phyloP scores from a whole-genome alignment of 2,888 invertebrate genomes.

The Monoplex corrugatus region DNA sequence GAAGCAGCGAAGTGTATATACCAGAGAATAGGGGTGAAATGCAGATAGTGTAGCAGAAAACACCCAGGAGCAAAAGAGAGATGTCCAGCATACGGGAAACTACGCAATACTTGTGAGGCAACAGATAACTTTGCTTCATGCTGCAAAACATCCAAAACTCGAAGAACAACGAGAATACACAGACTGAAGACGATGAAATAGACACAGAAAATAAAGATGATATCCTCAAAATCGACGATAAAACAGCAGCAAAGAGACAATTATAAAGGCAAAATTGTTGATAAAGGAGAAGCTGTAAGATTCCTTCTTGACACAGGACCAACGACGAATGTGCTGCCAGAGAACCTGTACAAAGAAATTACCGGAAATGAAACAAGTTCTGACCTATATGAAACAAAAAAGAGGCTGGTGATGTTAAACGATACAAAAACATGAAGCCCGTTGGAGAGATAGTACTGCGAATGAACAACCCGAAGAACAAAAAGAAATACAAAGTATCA shows the following conservation, averaged over 20 bases:
- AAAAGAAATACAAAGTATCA: conserved; percentile 19
- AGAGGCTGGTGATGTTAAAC: conserved; percentile 10
- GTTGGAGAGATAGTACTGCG: background rate
- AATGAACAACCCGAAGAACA: conserved; percentile 9
- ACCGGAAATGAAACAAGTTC: background rate
- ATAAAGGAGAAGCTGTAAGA: background rate
- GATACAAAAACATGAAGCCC: background rate
- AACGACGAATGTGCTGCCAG: background rate
- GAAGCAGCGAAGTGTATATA: too few species aligned
- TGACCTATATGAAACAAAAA: background rate
- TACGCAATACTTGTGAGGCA: background rate
- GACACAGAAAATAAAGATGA: conserved; percentile 21
- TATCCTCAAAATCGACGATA: background rate
- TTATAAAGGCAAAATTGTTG: background rate
- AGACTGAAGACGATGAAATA: background rate
- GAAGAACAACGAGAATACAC: background rate
- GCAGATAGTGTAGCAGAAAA: background rate
- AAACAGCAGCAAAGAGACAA: background rate
- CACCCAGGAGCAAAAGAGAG: conserved; percentile 2
- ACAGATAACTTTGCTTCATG: background rate
- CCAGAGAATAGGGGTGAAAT: background rate
- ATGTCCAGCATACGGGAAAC: conserved; percentile 7
- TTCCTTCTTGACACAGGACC: conserved; percentile 29
- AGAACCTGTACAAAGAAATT: conserved; percentile 9
- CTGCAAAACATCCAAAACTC: background rate